A percentile compares a stretch with the other conserved stretches of the same genome.
Conservation (phyloP, 1,140 invertebrate species). For the Riptortus pedestris region DNA sequence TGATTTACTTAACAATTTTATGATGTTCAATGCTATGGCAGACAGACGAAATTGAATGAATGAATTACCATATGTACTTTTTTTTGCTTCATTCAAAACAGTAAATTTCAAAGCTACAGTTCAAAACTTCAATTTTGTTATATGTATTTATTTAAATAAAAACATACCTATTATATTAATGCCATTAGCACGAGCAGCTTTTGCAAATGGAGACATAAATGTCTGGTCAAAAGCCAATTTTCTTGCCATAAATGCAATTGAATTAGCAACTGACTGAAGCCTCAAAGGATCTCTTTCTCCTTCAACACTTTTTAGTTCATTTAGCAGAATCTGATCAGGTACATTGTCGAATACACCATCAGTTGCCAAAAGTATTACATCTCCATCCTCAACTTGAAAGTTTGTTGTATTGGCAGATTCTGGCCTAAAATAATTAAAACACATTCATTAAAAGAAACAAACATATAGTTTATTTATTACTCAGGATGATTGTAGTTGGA, state of each 20-base stretch:
- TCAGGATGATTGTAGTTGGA: no score
- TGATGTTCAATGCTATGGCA: no score
- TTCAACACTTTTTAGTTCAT: slow-evolving; percentile 49
- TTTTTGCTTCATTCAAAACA: no score
- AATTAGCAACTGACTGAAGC: slow-evolving; percentile 83
- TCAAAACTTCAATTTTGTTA: no score
- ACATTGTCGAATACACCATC: slow-evolving; percentile 98
- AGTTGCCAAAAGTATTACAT: slow-evolving; percentile 89
- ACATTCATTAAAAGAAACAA: slow-evolving; percentile 4
- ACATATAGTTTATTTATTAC: no score
- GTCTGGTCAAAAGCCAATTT: slow-evolving; percentile 84
- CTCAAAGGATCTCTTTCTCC: slow-evolving; percentile 58
- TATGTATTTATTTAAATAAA: no score
- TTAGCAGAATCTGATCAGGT: slow-evolving; percentile 75
- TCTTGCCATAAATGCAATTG: slow-evolving; percentile 87
- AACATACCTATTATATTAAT: slow-evolving; percentile 77
- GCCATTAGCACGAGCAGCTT: slow-evolving; percentile 82
- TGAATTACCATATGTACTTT: no score
- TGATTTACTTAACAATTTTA: no score
- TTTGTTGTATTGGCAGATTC: slow-evolving; percentile 82
- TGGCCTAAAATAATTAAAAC: slow-evolving; percentile 49
- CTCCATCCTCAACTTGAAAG: slow-evolving; percentile 85
- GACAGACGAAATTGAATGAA: no score
- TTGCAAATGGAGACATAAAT: slow-evolving; percentile 91
- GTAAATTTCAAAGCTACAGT: no score